These are phyloP conservation scores for Decapterus maruadsi DNA, from an alignment of 2,797 vertebrate species.

Conservation along the genomic window DNA sequence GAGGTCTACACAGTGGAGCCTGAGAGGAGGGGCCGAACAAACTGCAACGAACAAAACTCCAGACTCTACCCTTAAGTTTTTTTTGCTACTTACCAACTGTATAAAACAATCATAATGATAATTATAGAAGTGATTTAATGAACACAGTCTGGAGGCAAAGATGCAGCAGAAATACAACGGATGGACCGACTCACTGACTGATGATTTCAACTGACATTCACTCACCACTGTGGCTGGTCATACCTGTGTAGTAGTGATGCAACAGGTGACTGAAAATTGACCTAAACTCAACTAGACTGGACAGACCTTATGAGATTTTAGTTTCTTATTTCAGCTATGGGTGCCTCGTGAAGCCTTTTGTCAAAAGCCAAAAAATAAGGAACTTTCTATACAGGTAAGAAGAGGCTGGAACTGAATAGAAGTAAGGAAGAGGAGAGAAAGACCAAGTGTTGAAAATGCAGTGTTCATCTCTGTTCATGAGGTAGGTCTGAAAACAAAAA, in stretches of 20 bases:
- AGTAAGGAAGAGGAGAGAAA: background rate
- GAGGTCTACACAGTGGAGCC: too few species aligned
- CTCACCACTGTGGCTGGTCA: background rate
- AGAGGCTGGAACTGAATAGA: background rate
- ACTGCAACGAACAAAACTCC: too few species aligned
- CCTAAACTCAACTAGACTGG: too few species aligned
- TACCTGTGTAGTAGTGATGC: background rate
- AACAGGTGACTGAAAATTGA: background rate
- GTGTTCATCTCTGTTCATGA: too few species aligned
- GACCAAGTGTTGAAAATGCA: too few species aligned
- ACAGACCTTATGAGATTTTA: background rate
- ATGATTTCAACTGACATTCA: background rate
- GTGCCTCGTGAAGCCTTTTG: too few species aligned
- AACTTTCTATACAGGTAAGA: background rate
- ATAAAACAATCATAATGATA: background rate
- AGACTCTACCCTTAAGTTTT: too few species aligned
- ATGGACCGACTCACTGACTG: background rate
- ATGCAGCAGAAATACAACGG: background rate
- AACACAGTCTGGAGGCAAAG: background rate
- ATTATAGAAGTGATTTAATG: background rate
- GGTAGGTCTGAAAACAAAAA: background rate
- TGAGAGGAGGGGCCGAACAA: too few species aligned
- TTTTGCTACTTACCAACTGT: background rate
- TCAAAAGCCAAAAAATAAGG: too few species aligned
- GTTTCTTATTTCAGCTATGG: background rate